Conservation (phyloP, 2,113 vertebrate species). For the Agelaius phoeniceus region DNA sequence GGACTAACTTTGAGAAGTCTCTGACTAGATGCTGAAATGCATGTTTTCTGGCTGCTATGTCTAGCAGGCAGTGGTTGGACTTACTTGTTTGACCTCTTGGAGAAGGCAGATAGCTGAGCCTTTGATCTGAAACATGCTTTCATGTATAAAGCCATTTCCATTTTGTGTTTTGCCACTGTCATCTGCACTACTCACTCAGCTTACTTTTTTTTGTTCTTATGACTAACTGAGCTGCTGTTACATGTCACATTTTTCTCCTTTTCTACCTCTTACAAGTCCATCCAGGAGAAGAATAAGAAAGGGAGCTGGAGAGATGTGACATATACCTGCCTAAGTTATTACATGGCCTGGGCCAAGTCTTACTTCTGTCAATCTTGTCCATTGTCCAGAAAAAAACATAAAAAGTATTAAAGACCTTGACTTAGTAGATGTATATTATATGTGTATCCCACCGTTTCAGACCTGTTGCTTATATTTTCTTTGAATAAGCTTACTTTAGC, state of each 20-base stretch:
- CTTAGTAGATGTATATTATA: not conserved
- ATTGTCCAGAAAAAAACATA: not conserved
- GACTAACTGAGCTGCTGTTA: not conserved
- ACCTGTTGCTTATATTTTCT: not conserved
- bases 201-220: not conserved
- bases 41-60: not conserved
- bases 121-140: not conserved
- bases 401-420: not conserved
- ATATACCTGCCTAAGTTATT: not conserved
- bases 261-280: not conserved
- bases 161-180: not conserved
- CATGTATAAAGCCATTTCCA: not conserved
- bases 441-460: not conserved
- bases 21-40: not conserved
- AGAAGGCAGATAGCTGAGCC: not conserved
- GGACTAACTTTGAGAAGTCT: not conserved
- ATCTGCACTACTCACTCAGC: not conserved
- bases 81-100: not conserved
- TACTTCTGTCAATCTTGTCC: not conserved
- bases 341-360: not conserved
- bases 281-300: not conserved
- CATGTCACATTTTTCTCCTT: not conserved
- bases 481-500: not conserved
- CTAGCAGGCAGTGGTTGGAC: not conserved
- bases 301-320: not conserved